phyloP scores from a whole-genome alignment of 2,888 invertebrate species.

The Argyresthia albistria region DNA sequence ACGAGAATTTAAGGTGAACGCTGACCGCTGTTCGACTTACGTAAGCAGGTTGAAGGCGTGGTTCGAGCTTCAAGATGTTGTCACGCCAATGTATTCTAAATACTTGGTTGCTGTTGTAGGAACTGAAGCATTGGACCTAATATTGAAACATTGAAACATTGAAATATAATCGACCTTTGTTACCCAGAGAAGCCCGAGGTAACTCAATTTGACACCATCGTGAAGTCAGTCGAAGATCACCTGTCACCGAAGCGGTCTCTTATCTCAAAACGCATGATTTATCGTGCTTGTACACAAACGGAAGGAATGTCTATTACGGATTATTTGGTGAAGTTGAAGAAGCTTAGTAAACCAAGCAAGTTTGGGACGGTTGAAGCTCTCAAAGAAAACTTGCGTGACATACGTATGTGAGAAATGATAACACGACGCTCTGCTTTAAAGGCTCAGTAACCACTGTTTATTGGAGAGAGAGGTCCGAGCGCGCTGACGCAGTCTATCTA shows the following conservation, averaged over 20 bases:
- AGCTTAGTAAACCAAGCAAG: neutral
- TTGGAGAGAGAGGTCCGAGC: no score
- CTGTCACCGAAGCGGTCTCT: neutral
- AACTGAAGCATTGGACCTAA: neutral
- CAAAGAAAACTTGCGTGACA: slow-evolving; percentile 2
- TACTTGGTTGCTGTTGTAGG: neutral
- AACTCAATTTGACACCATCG: neutral
- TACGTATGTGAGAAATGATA: no score
- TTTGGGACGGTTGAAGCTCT: neutral
- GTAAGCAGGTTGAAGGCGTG: no score
- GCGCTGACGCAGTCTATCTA: no score
- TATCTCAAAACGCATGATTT: neutral
- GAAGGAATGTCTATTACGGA: neutral
- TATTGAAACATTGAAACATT: no score
- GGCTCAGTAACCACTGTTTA: no score
- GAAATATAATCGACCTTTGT: neutral
- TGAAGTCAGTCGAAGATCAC: neutral
- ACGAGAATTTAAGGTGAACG: no score
- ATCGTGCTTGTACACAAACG: neutral
- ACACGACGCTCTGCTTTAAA: no score
- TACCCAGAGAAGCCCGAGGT: neutral
- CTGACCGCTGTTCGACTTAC: no score
- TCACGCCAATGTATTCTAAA: neutral
- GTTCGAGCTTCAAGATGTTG: neutral
- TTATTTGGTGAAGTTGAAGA: neutral